Base-by-base conservation (phyloP, 2,113 vertebrate genomes). In the Entosphenus tridentatus region DNA sequence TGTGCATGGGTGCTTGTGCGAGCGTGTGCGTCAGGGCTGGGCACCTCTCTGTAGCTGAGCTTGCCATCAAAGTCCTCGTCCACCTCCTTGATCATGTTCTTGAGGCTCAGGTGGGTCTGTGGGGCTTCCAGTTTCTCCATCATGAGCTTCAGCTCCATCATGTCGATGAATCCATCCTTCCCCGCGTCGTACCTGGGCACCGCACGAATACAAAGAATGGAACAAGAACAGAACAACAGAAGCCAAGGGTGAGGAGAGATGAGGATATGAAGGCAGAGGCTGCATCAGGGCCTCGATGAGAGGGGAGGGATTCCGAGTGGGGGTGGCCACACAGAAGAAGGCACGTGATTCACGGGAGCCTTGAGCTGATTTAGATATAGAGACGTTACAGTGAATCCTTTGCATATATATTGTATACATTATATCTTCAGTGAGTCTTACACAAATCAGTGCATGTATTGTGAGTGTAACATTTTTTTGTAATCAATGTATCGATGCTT, bases 1-100 rank as follows among this genome's bases (percentile, higher is more conserved):
- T 65, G 62, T 65, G 21, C 11, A 21, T 65, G 2, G n/a, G 62
- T 65, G 21, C 21, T 2, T 10, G 10, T 65, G 62, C 11, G 9
- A 65, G n/a, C 62, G n/a, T 21, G 9, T 10, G 8, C 62, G n/a
- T 17, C 58, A 62, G 14, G 10, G 21, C 9, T n/a, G 56, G 67
- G 62, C 69, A 92, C 90, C 86, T 96, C 90, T 76, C 87, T 85
- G 78, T 93, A 95, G 77, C 85, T 87, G 10, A 96, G 86, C 72
- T 92, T 96, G 76, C 83, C 81, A 73, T 95, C 91, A 39, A 95
- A 79, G 74, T 96, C 91, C 73, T 96, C 91, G 0, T 96, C 91
- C 72, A 96, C 91, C 69, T 96, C 91, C 72, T 87, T 95, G 76
- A 96, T 96, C 91, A 96, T 96, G 80, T 90, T 90, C 74, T 96